phyloP scores from a whole-genome alignment of 2,797 vertebrate species.

The Nasua narica region DNA sequence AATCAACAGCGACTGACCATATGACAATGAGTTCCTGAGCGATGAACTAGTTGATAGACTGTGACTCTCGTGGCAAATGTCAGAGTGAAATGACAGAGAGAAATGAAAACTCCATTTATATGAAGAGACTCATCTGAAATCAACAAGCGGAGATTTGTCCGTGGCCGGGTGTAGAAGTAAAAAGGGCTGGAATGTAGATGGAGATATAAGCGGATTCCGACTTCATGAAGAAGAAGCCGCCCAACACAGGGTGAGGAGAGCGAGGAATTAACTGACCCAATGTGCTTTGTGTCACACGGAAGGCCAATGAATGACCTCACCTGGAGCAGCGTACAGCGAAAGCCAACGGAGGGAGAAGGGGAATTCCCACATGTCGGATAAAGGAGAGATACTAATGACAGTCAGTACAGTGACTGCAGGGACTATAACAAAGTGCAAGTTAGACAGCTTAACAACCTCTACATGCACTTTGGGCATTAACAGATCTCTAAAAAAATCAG shows the following conservation, averaged over 20 bases:
- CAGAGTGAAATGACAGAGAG: background rate
- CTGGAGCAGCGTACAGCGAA: fast-evolving
- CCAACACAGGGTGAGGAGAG: background rate
- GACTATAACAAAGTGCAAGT: background rate
- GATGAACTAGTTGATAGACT: background rate
- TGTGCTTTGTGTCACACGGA: background rate
- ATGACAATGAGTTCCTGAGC: background rate
- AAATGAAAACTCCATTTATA: background rate
- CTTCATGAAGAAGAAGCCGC: background rate
- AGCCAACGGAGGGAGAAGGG: background rate
- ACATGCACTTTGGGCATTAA: background rate
- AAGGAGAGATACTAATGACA: background rate
- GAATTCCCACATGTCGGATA: background rate
- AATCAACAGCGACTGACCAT: background rate
- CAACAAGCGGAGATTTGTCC: background rate
- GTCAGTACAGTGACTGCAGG: background rate
- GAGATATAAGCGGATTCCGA: background rate
- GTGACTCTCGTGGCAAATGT: background rate
- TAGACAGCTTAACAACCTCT: background rate
- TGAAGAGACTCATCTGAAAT: background rate
- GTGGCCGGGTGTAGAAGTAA: background rate
- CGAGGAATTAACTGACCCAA: background rate
- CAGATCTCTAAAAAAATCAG: background rate
- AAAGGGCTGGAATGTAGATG: background rate
- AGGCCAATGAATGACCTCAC: background rate